Evolutionary conservation across 2,113 vertebrate species (phyloP).

Genomic region (Diadophis punctatus): DNA sequence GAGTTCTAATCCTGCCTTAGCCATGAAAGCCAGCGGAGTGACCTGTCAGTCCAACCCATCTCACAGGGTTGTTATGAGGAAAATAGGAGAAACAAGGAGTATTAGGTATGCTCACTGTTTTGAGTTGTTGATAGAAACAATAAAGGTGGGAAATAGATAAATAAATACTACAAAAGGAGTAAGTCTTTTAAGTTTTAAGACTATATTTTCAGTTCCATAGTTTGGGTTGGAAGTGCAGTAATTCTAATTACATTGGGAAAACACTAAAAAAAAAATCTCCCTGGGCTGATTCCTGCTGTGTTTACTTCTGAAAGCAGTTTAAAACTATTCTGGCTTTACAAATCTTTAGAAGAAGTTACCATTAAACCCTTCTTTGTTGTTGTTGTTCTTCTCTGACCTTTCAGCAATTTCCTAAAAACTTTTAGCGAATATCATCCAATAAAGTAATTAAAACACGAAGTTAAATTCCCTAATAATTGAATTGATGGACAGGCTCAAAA

Average conservation of each 20-base stretch:
- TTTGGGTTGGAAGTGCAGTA: neutral
- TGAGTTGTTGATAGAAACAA: too few species aligned
- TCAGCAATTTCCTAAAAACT: neutral
- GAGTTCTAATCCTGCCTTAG: too few species aligned
- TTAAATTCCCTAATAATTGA: neutral
- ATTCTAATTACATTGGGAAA: neutral
- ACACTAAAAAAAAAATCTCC: neutral
- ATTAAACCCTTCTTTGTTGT: neutral
- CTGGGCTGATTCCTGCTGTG: neutral
- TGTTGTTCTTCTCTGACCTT: neutral
- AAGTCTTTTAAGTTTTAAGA: neutral
- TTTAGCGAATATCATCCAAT: neutral
- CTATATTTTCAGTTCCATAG: neutral
- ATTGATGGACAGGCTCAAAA: neutral
- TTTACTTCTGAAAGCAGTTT: constrained; percentile 2
- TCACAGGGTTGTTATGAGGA: too few species aligned
- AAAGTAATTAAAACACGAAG: neutral
- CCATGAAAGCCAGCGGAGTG: too few species aligned
- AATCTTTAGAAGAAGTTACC: neutral
- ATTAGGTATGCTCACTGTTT: too few species aligned
- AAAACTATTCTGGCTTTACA: neutral
- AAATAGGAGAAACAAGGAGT: too few species aligned
- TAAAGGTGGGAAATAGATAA: too few species aligned
- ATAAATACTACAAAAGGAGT: neutral
- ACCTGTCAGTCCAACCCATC: too few species aligned